These are phyloP conservation scores for Drosophila mayaguana DNA, from an alignment of 2,888 invertebrate genomes.

Conservation along the genomic window DNA sequence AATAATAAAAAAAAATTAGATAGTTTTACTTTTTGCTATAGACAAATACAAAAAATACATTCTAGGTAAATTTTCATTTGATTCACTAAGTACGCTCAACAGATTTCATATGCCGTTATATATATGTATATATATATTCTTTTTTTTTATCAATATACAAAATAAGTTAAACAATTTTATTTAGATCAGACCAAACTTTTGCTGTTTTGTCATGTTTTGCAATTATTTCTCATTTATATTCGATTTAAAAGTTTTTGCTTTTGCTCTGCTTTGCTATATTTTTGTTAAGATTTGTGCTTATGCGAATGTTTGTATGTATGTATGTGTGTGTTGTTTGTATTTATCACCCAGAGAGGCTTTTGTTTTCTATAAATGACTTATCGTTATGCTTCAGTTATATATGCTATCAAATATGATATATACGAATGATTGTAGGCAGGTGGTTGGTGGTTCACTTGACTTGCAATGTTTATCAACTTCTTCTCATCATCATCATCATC, in stretches of 20 bases:
- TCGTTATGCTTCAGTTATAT: constrained; percentile 38
- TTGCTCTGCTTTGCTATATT: constrained; percentile 19
- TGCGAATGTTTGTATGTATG: constrained; percentile 14
- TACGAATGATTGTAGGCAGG: constrained; percentile 81
- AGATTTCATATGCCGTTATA: constrained; percentile 13
- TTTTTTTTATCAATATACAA: constrained; percentile 8
- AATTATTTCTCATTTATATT: constrained; percentile 1
- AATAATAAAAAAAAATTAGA: constrained; percentile 23
- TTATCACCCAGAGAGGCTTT: constrained; percentile 59
- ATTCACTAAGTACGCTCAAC: constrained; percentile 33
- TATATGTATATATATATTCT: neutral
- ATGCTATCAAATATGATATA: constrained; percentile 62
- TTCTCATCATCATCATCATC: constrained; percentile 1
- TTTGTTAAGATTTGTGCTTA: constrained; percentile 7
- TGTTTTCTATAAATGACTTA: constrained; percentile 29
- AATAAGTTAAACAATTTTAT: constrained; percentile 31
- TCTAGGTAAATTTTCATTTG: constrained; percentile 14
- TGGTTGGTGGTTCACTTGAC: constrained; percentile 80
- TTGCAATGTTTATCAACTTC: constrained; percentile 58
- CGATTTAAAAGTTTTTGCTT: constrained; percentile 20
- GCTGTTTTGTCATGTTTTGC: constrained; percentile 25
- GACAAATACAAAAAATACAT: constrained; percentile 56
- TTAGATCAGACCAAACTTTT: constrained; percentile 37
- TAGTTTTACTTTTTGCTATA: constrained; percentile 42
- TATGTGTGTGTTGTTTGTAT: constrained; percentile 23